phyloP scores from a whole-genome alignment of 2,113 vertebrate species.

The Pelodiscus sinensis region DNA sequence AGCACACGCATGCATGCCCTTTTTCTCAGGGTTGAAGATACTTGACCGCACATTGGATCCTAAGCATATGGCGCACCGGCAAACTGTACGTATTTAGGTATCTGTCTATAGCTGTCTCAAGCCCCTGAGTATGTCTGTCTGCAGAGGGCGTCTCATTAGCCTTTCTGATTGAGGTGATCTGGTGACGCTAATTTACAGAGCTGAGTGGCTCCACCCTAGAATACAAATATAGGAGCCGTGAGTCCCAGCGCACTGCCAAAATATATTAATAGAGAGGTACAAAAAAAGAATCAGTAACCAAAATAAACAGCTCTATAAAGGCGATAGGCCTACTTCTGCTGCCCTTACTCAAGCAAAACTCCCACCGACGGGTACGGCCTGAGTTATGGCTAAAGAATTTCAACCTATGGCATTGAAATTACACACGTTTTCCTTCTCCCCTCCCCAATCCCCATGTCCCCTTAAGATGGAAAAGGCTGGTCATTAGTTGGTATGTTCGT shows the following conservation, averaged over 20 bases:
- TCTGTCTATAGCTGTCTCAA: not conserved
- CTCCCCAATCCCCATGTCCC: not conserved
- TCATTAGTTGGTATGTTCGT: not conserved
- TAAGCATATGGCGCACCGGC: not conserved
- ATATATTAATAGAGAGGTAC: slow-evolving; percentile 38
- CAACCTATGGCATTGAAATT: slow-evolving; percentile 1
- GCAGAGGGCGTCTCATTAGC: slow-evolving; percentile 34
- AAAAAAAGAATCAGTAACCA: slow-evolving; percentile 50
- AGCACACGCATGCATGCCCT: too few species aligned
- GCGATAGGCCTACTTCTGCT: slow-evolving; percentile 6
- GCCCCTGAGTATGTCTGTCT: not conserved
- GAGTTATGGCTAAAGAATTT: slow-evolving; percentile 5
- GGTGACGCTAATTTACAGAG: not conserved
- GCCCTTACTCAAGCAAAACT: not conserved
- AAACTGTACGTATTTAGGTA: not conserved
- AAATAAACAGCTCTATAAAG: slow-evolving; percentile 16
- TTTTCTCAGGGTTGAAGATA: not conserved
- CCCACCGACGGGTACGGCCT: not conserved
- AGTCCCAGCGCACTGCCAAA: slow-evolving; percentile 56
- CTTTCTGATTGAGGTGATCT: not conserved
- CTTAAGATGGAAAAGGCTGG: not conserved
- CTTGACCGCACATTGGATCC: not conserved
- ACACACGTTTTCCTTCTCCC: not conserved
- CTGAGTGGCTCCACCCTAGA: slow-evolving; percentile 46
- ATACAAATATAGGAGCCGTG: not conserved